A percentile compares a stretch with the other conserved stretches of the same genome.
phyloP scores from a whole-genome alignment of 2,113 vertebrate species.

The Plecturocebus donacophilus region DNA sequence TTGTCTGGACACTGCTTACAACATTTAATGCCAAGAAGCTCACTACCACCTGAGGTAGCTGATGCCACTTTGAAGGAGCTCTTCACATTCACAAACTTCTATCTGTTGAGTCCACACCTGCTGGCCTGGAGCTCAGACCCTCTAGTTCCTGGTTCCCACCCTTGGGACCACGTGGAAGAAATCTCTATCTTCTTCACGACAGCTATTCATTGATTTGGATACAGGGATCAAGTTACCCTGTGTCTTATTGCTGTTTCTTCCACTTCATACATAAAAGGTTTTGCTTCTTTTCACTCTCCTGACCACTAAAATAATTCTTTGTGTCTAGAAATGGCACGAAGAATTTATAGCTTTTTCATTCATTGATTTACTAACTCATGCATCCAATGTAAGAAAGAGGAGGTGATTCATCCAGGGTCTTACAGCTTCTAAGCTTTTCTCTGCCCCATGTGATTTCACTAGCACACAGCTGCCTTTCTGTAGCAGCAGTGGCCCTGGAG shows the following conservation, averaged over 20 bases:
- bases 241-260: neutral
- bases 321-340: neutral
- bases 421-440: neutral
- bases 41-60: neutral
- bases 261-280: neutral
- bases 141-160: neutral
- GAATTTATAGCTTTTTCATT: neutral
- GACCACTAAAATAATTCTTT: neutral
- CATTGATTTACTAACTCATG: neutral
- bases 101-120: neutral
- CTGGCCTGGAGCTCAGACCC: neutral
- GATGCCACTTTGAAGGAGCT: neutral
- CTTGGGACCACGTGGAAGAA: neutral
- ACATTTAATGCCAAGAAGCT: neutral
- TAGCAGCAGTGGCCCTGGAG: neutral
- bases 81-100: neutral
- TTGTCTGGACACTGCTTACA: neutral
- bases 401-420: neutral
- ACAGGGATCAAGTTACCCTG: neutral
- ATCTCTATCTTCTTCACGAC: neutral
- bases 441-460: neutral
- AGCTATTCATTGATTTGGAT: neutral
- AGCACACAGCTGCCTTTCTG: neutral
- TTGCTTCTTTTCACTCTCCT: neutral
- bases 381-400: neutral